phyloP scores from a whole-genome alignment of 2,797 vertebrate species.

The Dermochelys coriacea region DNA sequence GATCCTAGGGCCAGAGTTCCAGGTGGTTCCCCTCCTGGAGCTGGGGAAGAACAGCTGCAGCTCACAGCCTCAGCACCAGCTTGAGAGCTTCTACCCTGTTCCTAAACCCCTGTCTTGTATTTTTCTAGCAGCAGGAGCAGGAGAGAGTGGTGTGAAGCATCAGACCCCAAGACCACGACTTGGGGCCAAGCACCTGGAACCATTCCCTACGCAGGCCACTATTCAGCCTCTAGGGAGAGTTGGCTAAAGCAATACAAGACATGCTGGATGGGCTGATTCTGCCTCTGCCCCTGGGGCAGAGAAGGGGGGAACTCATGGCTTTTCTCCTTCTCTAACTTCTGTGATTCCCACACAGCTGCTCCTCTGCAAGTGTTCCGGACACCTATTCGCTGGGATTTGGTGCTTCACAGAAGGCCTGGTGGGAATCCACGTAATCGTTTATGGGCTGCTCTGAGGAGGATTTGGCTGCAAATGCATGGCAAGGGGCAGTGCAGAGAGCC shows the following conservation, averaged over 20 bases:
- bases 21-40: no score
- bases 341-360: not conserved
- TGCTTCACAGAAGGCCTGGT: no score
- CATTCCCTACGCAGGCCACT: no score
- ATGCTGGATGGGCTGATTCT: not conserved
- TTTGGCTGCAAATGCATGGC: no score
- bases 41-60: not conserved
- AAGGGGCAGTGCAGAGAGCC: not conserved
- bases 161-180: not conserved
- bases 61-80: not conserved
- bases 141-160: not conserved
- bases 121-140: fast-evolving
- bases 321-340: not conserved
- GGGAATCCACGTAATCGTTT: not conserved
- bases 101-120: no score
- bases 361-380: no score
- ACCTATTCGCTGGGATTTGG: not conserved
- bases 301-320: no score
- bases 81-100: not conserved
- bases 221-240: not conserved
- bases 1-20: no score
- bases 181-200: not conserved
- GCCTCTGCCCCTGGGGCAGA: no score
- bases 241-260: not conserved
- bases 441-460: not conserved